Percentiles rank a stretch among this genome's conserved stretches.
phyloP scores from a whole-genome alignment of 2,888 invertebrate genomes.

The Torymus auratus region DNA sequence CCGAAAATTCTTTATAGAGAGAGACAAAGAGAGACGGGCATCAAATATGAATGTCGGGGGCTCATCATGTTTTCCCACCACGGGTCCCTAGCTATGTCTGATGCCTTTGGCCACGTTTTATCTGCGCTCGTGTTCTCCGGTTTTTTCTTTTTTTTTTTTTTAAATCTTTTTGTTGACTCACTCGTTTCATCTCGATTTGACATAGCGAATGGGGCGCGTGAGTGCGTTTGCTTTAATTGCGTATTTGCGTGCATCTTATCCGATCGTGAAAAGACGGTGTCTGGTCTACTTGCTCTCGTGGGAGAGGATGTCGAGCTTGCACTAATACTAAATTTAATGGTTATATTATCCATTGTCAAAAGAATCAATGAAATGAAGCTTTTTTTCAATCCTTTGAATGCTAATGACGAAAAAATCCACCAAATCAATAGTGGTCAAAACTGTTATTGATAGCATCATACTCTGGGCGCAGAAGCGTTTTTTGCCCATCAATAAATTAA shows the following conservation, averaged over 20 bases:
- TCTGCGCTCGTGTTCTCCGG: not conserved
- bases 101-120: slow-evolving; percentile 8
- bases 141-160: not conserved
- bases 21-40: not conserved
- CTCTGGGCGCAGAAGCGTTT: too few relatives aligned
- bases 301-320: not conserved
- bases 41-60: slow-evolving; percentile 32
- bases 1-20: slow-evolving; percentile 35
- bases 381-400: too few relatives aligned
- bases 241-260: slow-evolving; percentile 24
- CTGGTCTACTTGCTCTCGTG: not conserved
- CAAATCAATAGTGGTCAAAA: too few relatives aligned
- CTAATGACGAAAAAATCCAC: too few relatives aligned
- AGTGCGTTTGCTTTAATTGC: slow-evolving; percentile 19
- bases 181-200: slow-evolving; percentile 19
- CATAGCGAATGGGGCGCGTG: not conserved
- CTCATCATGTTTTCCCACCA: not conserved
- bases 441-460: too few relatives aligned
- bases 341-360: not conserved
- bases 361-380: too few relatives aligned
- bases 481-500: too few relatives aligned
- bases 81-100: not conserved
- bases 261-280: slow-evolving; percentile 33
- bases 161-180: slow-evolving; percentile 21
- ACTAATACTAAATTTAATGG: slow-evolving; percentile 2